Conservation (phyloP, 2,113 vertebrate genomes). For the Rousettus leschenaultii region DNA sequence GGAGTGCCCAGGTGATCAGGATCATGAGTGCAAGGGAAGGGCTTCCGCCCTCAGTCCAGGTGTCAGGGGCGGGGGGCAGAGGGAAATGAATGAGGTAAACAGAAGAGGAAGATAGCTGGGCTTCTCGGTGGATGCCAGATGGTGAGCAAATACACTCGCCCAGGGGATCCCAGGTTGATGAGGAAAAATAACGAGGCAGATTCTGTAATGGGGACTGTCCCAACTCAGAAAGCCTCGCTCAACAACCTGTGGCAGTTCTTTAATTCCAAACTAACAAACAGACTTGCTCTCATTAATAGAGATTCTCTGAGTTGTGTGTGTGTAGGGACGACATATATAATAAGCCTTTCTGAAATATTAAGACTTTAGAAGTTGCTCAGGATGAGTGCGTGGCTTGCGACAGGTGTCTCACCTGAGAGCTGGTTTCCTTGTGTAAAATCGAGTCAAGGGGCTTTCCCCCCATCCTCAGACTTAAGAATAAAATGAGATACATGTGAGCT, state of each 20-base stretch:
- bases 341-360: background rate
- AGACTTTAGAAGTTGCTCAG: background rate
- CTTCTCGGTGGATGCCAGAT: background rate
- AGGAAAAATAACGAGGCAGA: background rate
- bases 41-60: background rate
- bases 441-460: background rate
- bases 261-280: background rate
- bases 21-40: background rate
- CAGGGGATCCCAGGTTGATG: accelerated
- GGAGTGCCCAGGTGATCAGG: background rate
- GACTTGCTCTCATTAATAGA: background rate
- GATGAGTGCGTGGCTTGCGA: background rate
- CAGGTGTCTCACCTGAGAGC: background rate
- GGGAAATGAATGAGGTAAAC: background rate
- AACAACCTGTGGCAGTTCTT: background rate
- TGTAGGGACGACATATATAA: background rate
- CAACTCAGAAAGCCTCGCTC: background rate
- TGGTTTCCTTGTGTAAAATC: background rate
- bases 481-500: background rate
- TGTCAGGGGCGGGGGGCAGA: background rate
- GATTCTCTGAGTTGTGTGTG: background rate
- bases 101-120: background rate
- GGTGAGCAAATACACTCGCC: background rate
- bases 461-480: background rate
- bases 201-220: background rate